Base-by-base conservation (phyloP, 2,888 invertebrate species). In the Sphecodes monilicornis region DNA sequence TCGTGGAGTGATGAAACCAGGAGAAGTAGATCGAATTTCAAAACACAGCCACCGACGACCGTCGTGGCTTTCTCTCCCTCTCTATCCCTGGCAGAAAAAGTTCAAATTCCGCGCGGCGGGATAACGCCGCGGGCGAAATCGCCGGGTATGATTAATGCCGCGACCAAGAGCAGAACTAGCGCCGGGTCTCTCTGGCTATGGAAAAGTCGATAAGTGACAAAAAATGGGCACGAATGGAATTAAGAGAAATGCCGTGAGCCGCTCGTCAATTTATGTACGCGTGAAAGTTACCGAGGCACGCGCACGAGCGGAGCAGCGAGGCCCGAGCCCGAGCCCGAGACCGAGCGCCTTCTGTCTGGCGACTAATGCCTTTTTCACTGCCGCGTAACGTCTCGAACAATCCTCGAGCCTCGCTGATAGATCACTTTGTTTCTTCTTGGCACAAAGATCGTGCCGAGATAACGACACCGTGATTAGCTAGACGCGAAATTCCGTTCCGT, bases 21-120 rank as follows among this genome's bases (percentile, higher is more conserved):
- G 78, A 81, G 84, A 90, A 88, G 83, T 89, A 82, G 90, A 87
- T 91, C 87, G 87, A 92, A 91, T 91, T 90, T 91, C 91, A 90
- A 91, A 91, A 91, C 79, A 78, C 79, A 78, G 78, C 29, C 76
- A 60, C 82, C 73, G 80, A 78, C 73, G 80, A 78, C 80, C 70
- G 72, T 68, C 82, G 82, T 43, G 76, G 85, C 90, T 91, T 91
- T 91, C 92, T 90, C 90, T 89, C 85, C 78, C 88, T 78, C 80
- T 29, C 70, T 29, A 54, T 50, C 32, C 81, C 11, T 66, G 32
- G 46, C 71, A 43, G 82, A 88, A 89, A 87, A 87, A 87, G 80
- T 84, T 88, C 74, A 90, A 91, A 91, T 91, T 91, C 91, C 88
- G 75, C 87, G 82, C 86, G 82, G 78, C 84, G 78, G 82, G 83